Conservation (phyloP, 1,140 invertebrate genomes). For the Pogonognathellus flavescens region DNA sequence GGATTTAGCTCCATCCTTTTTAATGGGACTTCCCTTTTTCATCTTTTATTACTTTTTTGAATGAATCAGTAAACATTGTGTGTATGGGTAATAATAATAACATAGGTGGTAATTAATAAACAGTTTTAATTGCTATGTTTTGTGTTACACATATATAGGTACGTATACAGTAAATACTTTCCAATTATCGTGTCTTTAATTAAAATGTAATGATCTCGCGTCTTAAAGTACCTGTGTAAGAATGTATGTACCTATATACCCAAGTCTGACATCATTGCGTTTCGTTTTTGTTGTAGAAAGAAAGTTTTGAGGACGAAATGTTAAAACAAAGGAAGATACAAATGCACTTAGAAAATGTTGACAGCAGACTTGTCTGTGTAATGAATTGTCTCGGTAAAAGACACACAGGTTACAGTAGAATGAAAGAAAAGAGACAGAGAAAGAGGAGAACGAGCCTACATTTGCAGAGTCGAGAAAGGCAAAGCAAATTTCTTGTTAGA, state of each 20-base stretch:
- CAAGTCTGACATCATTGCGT: background rate
- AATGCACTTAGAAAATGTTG: background rate
- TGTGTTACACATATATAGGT: no score
- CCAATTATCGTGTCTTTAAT: no score
- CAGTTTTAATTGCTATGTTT: no score
- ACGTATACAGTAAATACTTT: no score
- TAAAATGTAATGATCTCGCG: no score
- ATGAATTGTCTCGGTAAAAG: background rate
- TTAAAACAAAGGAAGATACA: background rate
- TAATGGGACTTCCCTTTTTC: no score
- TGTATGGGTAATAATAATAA: no score
- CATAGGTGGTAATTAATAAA: no score
- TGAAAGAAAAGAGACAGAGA: background rate
- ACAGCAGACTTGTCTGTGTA: background rate
- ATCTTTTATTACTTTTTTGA: no score
- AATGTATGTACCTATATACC: background rate
- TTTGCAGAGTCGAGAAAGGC: conserved; percentile 1
- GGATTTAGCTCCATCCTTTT: no score
- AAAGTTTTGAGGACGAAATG: background rate
- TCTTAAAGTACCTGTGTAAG: background rate
- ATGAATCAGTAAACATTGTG: no score
- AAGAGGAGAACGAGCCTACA: background rate
- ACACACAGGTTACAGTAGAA: background rate
- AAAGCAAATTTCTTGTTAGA: conserved; percentile 16
- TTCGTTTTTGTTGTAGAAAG: background rate